A percentile compares a stretch with the other conserved stretches of the same genome.
phyloP scores from a whole-genome alignment of 2,888 invertebrate species.

The Ophion obscuratus region DNA sequence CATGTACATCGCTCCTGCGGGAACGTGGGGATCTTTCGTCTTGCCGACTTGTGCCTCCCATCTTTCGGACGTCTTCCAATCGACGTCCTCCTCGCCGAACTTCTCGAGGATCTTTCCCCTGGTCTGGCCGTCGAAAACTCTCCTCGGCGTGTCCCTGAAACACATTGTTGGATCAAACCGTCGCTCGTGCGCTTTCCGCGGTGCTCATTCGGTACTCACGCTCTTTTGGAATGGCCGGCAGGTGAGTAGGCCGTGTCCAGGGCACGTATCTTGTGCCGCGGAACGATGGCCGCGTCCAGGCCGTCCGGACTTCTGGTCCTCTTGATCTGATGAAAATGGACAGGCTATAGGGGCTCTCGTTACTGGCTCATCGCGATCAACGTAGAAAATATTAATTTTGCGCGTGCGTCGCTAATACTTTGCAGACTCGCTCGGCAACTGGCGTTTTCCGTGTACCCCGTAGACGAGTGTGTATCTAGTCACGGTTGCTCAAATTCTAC shows the following conservation, averaged over 20 bases:
- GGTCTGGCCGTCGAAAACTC: conserved; percentile 12
- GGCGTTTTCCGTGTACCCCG: conserved; percentile 84
- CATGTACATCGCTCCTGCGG: conserved; percentile 75
- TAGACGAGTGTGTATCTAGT: conserved; percentile 97
- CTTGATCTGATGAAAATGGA: conserved; percentile 73
- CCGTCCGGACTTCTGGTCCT: conserved; percentile 73
- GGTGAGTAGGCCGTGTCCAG: conserved; percentile 68
- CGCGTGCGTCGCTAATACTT: not conserved
- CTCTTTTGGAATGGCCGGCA: conserved; percentile 54
- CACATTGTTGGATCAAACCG: not conserved
- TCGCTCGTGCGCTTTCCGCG: not conserved
- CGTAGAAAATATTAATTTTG: not conserved
- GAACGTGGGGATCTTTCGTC: conserved; percentile 73
- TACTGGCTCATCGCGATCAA: not conserved
- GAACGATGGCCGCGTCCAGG: conserved; percentile 50
- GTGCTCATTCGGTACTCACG: conserved; percentile 56
- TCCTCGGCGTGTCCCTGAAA: conserved; percentile 43
- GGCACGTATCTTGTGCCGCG: conserved; percentile 69
- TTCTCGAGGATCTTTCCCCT: conserved; percentile 73
- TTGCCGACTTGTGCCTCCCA: conserved; percentile 65
- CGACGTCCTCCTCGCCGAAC: conserved; percentile 70
- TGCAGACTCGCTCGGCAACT: conserved; percentile 15
- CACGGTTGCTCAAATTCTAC: conserved; percentile 86
- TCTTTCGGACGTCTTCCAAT: conserved; percentile 72
- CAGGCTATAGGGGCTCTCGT: not conserved